Evolutionary conservation across 2,113 vertebrate genomes (phyloP), one percentile per base, ranked within the genome.

Genomic region (Gadus macrocephalus): DNA sequence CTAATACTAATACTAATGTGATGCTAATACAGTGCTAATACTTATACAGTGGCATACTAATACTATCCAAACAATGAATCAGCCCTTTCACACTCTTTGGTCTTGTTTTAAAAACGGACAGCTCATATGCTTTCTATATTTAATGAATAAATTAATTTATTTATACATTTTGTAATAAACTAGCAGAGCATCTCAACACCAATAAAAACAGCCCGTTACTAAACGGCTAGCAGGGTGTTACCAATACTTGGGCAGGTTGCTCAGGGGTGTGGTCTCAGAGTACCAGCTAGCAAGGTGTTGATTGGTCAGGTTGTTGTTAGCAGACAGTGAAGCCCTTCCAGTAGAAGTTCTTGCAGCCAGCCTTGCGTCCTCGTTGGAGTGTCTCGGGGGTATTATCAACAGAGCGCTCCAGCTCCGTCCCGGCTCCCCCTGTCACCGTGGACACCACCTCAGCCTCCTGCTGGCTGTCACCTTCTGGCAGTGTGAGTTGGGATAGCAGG

Each of bases 291-390:
- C 42, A n/a, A 22, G 72, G 71, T 75, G 75, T 69, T 81, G 78
- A 80, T 81, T 88, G 83, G 83, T 79, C 68, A 49, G 42, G 2
- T 0, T 11, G 17, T n/a, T 27, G 59, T 69, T 77, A 93, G 68
- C 92, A 93, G 79, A 90, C 90, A 66, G 90, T 93, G 78, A 88
- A 87, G 35, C 91, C 92, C 67, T 93, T 93, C 92, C 92, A 93
- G 84, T 91, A 93, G 87, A 93, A 93, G 85, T 91, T 93, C 81
- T 91, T 93, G 87, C 92, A 93, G 72, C 91, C 90, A 0, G 90
- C 88, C 78, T 93, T 93, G 42, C 91, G 90, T 28, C 92, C 90
- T 0, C 90, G 87, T 2, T 88, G 81, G 0, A 87, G 20, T 71
- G 64, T 87, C 80, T 87, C 90, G 5, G 85, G 70, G 4, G 20